Evolutionary conservation across 92 coral and sea anemone genomes (phyloP).

Genomic region (Palythoa heliodiscus): DNA sequence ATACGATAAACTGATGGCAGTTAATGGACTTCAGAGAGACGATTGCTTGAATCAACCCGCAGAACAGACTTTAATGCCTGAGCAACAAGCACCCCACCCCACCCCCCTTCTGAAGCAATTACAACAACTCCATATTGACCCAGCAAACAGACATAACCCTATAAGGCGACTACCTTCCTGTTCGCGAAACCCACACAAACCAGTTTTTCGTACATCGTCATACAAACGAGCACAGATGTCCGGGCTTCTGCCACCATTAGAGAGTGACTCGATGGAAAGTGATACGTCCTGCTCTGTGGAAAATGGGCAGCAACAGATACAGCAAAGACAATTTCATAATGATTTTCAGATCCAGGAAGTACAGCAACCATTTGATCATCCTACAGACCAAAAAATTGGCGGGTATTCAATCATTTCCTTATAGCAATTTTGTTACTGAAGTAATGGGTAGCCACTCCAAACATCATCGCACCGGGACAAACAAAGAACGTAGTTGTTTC

Average conservation of each 20-base stretch:
- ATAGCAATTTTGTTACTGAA: not conserved
- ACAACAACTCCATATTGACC: conserved; percentile 82
- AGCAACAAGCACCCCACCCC: conserved; percentile 61
- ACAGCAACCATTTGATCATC: conserved; percentile 21
- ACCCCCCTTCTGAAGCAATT: conserved; percentile 72
- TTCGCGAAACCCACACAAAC: conserved; percentile 85
- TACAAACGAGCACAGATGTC: conserved; percentile 88
- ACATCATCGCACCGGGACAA: not conserved
- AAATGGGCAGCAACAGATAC: conserved; percentile 18
- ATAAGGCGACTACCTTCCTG: conserved; percentile 72
- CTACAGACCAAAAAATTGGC: conserved; percentile 33
- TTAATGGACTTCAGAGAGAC: conserved; percentile 58
- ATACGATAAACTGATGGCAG: conserved; percentile 85
- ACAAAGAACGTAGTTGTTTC: not conserved
- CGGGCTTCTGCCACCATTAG: conserved; percentile 80
- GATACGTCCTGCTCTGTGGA: conserved; percentile 8
- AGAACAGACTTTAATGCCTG: conserved; percentile 47
- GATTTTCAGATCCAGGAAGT: conserved; percentile 21
- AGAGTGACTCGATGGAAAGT: conserved; percentile 51
- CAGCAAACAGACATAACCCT: conserved; percentile 67
- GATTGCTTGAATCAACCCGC: conserved; percentile 57
- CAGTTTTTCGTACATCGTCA: conserved; percentile 85
- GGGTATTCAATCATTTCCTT: conserved; percentile 42
- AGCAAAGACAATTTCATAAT: conserved; percentile 22
- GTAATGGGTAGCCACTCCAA: not conserved